Evolutionary conservation across 1,140 invertebrate species (phyloP).

Genomic region (Dolichoris vasculosae): DNA sequence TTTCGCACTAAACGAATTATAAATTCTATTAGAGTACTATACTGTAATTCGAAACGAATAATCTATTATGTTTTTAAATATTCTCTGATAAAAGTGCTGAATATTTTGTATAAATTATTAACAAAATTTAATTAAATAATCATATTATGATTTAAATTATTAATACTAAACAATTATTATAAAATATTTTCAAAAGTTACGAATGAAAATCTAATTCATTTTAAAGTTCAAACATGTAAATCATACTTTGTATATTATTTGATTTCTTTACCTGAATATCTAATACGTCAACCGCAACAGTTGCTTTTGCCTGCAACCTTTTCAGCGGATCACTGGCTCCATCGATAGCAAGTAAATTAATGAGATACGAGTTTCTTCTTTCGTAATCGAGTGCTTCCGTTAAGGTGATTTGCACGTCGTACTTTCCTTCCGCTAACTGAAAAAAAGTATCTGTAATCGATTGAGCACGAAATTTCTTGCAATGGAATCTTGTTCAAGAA

Average conservation of each 20-base stretch:
- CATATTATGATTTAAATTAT: no score
- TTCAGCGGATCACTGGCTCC: constrained; percentile 75
- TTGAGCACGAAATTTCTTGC: neutral
- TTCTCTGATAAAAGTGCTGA: no score
- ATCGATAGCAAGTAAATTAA: constrained; percentile 81
- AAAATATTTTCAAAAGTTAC: no score
- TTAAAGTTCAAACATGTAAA: neutral
- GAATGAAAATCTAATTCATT: no score
- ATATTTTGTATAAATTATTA: no score
- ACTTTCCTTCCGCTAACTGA: constrained; percentile 81
- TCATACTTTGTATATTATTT: neutral
- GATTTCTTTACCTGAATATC: constrained; percentile 79
- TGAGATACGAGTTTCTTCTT: constrained; percentile 81
- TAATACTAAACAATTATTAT: no score
- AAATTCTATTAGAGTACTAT: no score
- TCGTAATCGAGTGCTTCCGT: constrained; percentile 83
- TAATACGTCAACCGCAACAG: constrained; percentile 82
- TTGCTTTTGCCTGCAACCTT: constrained; percentile 79
- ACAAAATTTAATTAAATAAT: no score
- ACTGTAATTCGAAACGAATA: neutral
- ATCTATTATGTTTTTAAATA: no score
- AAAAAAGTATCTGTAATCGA: constrained; percentile 13
- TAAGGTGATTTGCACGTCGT: constrained; percentile 80
- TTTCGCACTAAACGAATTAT: no score
- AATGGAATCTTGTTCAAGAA: neutral